A percentile compares a stretch with the other conserved stretches of the same genome.
Conservation (phyloP, 1,140 invertebrate species). For the Conus ventricosus region DNA sequence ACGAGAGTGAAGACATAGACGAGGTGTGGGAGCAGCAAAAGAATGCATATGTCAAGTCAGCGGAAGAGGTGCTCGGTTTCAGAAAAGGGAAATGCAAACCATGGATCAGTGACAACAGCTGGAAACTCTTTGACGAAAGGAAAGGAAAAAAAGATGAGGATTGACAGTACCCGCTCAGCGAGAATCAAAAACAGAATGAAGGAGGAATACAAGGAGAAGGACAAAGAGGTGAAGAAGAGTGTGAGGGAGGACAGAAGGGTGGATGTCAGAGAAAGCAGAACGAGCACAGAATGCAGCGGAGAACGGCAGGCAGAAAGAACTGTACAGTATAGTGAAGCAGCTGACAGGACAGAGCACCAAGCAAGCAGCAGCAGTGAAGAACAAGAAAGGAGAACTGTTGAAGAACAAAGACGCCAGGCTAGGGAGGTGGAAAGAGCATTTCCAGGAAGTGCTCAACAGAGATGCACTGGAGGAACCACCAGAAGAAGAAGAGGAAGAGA, state of each 20-base stretch:
- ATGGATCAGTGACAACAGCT: background rate
- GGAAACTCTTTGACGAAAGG: background rate
- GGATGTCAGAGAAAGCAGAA: background rate
- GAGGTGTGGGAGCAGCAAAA: too few species aligned
- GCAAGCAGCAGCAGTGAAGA: constrained; percentile 6
- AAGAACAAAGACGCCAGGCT: background rate
- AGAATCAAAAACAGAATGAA: too few species aligned
- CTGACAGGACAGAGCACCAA: background rate
- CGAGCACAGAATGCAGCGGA: background rate
- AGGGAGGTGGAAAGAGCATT: background rate
- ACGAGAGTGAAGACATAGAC: too few species aligned
- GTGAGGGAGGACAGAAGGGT: constrained; percentile 5
- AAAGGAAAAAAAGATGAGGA: background rate
- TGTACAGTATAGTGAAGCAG: background rate
- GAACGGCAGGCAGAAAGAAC: background rate
- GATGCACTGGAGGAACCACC: background rate
- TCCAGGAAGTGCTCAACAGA: constrained; percentile 2
- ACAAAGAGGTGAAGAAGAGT: background rate
- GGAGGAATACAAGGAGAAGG: too few species aligned
- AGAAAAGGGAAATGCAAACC: background rate
- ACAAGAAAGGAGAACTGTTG: background rate
- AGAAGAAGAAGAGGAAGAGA: background rate
- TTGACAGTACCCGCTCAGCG: background rate
- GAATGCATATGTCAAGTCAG: too few species aligned
- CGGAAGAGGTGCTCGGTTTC: too few species aligned